Evolutionary conservation across 2,113 vertebrate genomes (phyloP), one percentile per base, ranked within the genome.

Genomic region (Anser cygnoides): DNA sequence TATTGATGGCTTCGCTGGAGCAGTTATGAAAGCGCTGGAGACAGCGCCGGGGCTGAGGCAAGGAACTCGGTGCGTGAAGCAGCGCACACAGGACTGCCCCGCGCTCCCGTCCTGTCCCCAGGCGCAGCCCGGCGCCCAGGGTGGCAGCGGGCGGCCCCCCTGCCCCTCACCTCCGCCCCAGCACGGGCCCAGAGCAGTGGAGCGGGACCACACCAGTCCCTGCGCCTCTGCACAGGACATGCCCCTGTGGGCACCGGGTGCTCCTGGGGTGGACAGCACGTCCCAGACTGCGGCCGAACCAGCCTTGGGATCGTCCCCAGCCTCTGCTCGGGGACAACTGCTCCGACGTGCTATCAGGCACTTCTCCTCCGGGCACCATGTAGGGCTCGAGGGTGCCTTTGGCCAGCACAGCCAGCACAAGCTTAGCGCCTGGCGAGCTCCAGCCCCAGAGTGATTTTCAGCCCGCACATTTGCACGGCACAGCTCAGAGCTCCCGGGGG

Each of bases 1-100:
- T 67, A 96, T 96, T 93, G 93, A 97, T 93, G 81, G 84, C 5
- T 11, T 78, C 1, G 11, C 91, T 92, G 90, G 85, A 85, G 72
- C 66, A 5, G 75, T 91, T 89, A 75, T 12, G 73, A 91, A 87
- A 96, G 95, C 80, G 33, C 93, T 31, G 92, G 87, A 44, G 70
- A 66, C 77, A 54, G 65, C 10, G 2, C 54, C 35, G 87, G 80
- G 35, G 71, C 23, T 3, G 78, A 11, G 26, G 88, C 23, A 76
- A 63, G 75, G 35, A 23, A 57, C 59, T 65, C 66, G 29, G 3
- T 26, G 61, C 17, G 2, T 6, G 78, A 59, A 62, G 55, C 39
- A 9, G 74, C 33, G 43, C 1, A 4, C 1, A 0, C 66, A 73
- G 86, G 81, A 71, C 41, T 44, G 43, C 17, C 43, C 43, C 43